Evolutionary conservation across 1,140 invertebrate genomes (phyloP), one percentile per base, ranked within the genome.

Genomic region (Colletes gigas): DNA sequence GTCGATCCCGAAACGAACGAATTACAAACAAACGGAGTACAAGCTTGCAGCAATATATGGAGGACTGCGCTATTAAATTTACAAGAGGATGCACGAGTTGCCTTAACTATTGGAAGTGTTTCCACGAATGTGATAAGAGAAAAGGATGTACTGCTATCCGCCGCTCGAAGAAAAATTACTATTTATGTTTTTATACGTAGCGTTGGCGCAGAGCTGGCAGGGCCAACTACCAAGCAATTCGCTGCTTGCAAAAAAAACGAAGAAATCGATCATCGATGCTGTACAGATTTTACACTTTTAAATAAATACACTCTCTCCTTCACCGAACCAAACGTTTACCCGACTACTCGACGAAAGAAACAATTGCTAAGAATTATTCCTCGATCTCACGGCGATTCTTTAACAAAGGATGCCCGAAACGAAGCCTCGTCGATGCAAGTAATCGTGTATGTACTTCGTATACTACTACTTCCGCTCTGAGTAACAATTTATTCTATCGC

Each of bases 401-500:
- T 4, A 12, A n/a, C 7, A 2, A 63, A 41, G 60, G 17, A 54
- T 54, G 4, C 15, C 14, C 30, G 30, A 30, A 30, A 30, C 30
- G 30, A 12, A 9, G 12, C 39, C 6, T 21, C 19, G 39, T 74
- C 60, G 14, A 9, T 9, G 21, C 30, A 63, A 74, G 41, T 50
- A n/a, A 19, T 47, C 19, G 47, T 50, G 50, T 50, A 50, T 12
- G 50, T 14, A 44, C 54, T 66, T 57, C 47, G 47, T 39, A 21
- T 30, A 52, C 62, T 41, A 12, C 4, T 17, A 9, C 21, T 17
- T 57, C n/a, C 4, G n/a, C 19, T 78, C 15, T 65, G 3, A 54
- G 10, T 78, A 78, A 78, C 69, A 73, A 14, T 47, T 72, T 52
- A 9, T 17, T 66, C 47, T 75, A 19, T 50, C 8, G 78, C 78